Conservation (phyloP, 2,888 invertebrate genomes). For the Norana najaformis region DNA sequence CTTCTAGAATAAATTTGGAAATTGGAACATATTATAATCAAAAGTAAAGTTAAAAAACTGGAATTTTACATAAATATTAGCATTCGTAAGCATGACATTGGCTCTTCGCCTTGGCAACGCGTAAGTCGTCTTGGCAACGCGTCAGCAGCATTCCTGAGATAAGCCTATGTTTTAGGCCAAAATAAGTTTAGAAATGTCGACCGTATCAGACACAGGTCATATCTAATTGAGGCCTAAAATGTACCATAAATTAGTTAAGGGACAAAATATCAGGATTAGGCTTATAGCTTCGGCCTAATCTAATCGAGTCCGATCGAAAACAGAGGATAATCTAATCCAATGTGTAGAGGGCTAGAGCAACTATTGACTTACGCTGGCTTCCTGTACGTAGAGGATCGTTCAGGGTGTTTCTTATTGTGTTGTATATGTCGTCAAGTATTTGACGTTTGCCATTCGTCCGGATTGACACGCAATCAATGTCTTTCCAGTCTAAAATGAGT, state of each 20-base stretch:
- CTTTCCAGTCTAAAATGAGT: constrained; percentile 21
- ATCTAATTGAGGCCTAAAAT: too few relatives aligned
- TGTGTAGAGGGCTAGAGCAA: background rate
- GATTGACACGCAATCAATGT: background rate
- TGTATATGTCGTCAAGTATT: constrained; percentile 20
- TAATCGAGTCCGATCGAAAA: background rate
- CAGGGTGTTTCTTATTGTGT: constrained; percentile 10
- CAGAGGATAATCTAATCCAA: background rate
- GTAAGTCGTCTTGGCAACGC: too few relatives aligned
- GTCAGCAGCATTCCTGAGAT: too few relatives aligned
- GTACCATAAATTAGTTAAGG: too few relatives aligned
- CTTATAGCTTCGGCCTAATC: background rate
- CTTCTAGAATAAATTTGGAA: too few relatives aligned
- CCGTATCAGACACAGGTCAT: too few relatives aligned
- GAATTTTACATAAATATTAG: background rate
- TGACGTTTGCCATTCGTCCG: constrained; percentile 16
- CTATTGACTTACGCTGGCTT: background rate
- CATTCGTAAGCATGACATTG: background rate
- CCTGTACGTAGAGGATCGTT: constrained; percentile 1
- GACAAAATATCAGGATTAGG: too few relatives aligned
- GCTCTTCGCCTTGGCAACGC: too few relatives aligned
- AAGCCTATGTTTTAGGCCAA: background rate
- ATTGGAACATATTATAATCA: too few relatives aligned
- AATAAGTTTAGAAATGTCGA: background rate
- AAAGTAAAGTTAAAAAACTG: background rate